Base-by-base conservation (phyloP, 2,888 invertebrate species). In the Drosophila pegasa region DNA sequence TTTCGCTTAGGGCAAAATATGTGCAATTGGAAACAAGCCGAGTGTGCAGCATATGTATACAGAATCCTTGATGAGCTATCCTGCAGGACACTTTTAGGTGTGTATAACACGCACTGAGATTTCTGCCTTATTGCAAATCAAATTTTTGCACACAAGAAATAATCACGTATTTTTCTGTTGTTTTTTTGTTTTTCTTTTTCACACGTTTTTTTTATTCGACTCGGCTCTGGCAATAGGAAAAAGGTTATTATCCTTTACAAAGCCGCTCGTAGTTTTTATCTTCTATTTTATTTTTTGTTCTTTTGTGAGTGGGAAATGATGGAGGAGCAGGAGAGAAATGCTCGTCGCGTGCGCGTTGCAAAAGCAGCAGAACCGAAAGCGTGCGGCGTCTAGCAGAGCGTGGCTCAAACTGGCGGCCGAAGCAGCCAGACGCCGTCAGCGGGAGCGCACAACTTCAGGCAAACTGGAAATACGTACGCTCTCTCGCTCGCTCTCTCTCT, bases 401-500 rank as follows among this genome's bases (percentile, higher is more conserved):
- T 84, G 80, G 78, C 85, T 83, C 82, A 76, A 84, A 89, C 89
- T 90, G 85, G 86, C 80, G 86, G 75, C 80, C 82, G 76, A 68
- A 67, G 69, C 52, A 69, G 45, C 35, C 55, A 63, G 56, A 68
- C 76, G 64, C 50, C 47, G 66, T n/a, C 62, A 64, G 20, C 52
- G 50, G 47, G 63, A 59, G 68, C 56, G 52, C 43, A 55, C 25
- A 61, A 50, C 33, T 47, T 58, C 51, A 57, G 18, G 38, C 51
- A 31, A 64, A 74, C 75, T 75, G 75, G 71, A 75, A 75, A 27
- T 57, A 29, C 25, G 41, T 3, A 29, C 52, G 50, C 64, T 47
- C 63, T 54, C 41, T 48, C 47, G 3, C 33, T 40, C 47, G 59
- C 52, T 22, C 55, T 43, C 68, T 56, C 41, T 33, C 18, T 56